These are phyloP conservation scores for Calidris pugnax DNA, from an alignment of 2,113 vertebrate species.

Conservation along the genomic window DNA sequence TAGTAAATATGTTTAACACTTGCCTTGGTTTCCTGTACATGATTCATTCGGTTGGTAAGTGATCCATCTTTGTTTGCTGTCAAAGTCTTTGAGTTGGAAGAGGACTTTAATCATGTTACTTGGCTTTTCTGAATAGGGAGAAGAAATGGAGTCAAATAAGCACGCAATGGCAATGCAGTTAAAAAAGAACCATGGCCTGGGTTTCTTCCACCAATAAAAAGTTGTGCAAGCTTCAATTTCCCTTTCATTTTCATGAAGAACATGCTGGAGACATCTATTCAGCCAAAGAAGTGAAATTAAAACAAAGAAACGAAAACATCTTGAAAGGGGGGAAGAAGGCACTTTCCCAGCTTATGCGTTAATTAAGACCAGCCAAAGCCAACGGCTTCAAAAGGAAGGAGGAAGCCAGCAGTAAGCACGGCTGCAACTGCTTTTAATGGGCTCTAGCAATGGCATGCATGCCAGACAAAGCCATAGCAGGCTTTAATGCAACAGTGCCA, in stretches of 20 bases:
- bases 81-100: constrained; percentile 39
- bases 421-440: constrained; percentile 49
- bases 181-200: not conserved
- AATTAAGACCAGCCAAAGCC: constrained; percentile 68
- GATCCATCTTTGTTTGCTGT: constrained; percentile 59
- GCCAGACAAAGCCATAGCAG: constrained; percentile 10
- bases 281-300: constrained; percentile 40
- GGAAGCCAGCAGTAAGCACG: constrained; percentile 15
- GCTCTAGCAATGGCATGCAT: not conserved
- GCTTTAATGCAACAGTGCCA: not conserved
- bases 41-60: constrained; percentile 12
- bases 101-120: constrained; percentile 28
- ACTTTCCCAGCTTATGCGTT: constrained; percentile 49
- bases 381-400: constrained; percentile 57
- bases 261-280: constrained; percentile 30
- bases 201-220: constrained; percentile 39
- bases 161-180: not conserved
- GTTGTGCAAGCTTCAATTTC: constrained; percentile 35
- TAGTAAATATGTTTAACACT: constrained; percentile 61
- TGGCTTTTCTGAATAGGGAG: constrained; percentile 2
- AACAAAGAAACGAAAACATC: constrained; percentile 50
- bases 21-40: constrained; percentile 62
- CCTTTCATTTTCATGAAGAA: constrained; percentile 46
- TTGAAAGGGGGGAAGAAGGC: constrained; percentile 47
- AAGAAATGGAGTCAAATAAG: constrained; percentile 34